These are phyloP conservation scores for Trochalopteron elliotii DNA, from an alignment of 2,113 vertebrate genomes.

Conservation along the genomic window DNA sequence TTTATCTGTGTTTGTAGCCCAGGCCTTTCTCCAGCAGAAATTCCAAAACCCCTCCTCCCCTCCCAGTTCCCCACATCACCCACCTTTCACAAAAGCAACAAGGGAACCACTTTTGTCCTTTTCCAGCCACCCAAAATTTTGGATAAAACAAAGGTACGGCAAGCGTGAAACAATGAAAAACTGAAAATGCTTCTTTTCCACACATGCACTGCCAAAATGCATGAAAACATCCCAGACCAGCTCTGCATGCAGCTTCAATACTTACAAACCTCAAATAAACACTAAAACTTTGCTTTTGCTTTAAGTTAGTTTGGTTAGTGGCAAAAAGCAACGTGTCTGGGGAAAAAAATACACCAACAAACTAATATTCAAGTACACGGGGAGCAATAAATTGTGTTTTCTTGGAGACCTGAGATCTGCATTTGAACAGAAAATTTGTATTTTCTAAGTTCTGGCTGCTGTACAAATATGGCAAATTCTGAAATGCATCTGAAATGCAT, in stretches of 20 bases:
- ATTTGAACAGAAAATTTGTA: not conserved
- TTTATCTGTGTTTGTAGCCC: not conserved
- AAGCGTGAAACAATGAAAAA: constrained; percentile 3
- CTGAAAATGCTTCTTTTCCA: constrained; percentile 1
- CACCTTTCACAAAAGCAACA: constrained; percentile 9
- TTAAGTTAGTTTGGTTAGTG: constrained; percentile 69
- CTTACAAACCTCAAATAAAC: not conserved
- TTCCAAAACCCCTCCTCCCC: not conserved
- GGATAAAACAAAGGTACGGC: not conserved
- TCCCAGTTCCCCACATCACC: not conserved
- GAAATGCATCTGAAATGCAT: not conserved
- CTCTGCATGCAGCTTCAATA: not conserved
- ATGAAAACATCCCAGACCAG: not conserved
- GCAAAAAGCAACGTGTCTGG: constrained; percentile 52
- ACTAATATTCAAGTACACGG: not conserved
- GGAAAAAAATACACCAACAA: not conserved
- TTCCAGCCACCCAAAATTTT: constrained; percentile 4
- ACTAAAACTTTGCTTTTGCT: constrained; percentile 22
- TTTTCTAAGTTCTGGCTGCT: not conserved
- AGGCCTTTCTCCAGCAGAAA: not conserved
- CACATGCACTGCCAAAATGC: not conserved
- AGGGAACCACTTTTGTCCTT: not conserved
- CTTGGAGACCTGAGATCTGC: not conserved
- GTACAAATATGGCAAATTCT: not conserved
- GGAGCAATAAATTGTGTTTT: not conserved